Base-by-base conservation (phyloP, 2,888 invertebrate species). In the Athalia circularis region DNA sequence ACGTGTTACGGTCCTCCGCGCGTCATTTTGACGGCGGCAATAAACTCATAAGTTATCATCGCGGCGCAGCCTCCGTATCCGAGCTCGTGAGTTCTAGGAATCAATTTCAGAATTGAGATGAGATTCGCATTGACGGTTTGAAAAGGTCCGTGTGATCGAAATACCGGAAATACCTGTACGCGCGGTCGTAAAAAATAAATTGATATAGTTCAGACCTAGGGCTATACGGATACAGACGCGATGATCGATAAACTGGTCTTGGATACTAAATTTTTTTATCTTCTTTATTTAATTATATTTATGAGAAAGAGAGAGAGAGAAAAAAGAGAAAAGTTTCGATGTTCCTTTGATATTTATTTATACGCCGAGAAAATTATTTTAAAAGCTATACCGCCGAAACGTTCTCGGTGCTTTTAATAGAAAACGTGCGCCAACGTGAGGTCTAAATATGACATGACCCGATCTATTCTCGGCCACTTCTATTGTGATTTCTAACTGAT, bases 381-480 rank as follows among this genome's bases (percentile, higher is more conserved):
- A 59, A 72, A 52, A 47, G 52, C 6, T n/a, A 6, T 13, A 13
- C 4, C 9, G 64, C 7, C 72, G 47, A 43, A 72, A 5, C 47
- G 45, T 57, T 72, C 3, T 13, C 45, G 29, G 29, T 29, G 45
- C 47, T 72, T 57, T 57, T 52, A 54, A 52, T 68, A 68, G 68
- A 68, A 43, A 29, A 54, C 52, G 52, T 68, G 52, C 54, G 59
- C 72, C 47, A 59, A 47, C 59, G 47, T 29, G 29, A 29, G 52
- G 13, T 59, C 59, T 59, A 72, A 72, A 72, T 72, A 57, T 59
- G 72, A 72, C 72, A 59, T 8, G 15, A 72, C 45, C 45, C 8
- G 13, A 59, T 0, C 45, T 72, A 72, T 72, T 72, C 54, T 15
- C 4, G 57, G 72, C 7, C 45, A 29, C 29, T 29, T 47, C 59